These are phyloP conservation scores for Protonibea diacanthus DNA, from an alignment of 2,797 vertebrate species.

Conservation along the genomic window DNA sequence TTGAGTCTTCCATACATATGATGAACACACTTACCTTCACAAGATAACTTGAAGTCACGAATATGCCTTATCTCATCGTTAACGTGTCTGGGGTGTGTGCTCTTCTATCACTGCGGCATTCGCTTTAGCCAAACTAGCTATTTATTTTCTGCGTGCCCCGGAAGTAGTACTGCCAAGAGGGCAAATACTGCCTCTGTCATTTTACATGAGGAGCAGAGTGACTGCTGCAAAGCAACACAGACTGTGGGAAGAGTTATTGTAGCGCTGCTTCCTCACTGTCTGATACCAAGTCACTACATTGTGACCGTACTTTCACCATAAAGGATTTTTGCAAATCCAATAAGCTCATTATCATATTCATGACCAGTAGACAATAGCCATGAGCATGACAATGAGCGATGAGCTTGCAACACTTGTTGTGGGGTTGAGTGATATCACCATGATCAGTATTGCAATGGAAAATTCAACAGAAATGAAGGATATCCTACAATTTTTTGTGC, in stretches of 20 bases:
- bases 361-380: no score
- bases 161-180: conserved; percentile 3
- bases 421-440: conserved; percentile 81
- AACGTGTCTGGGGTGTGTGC: fast-evolving
- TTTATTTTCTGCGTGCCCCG: conserved; percentile 1
- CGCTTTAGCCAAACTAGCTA: background rate
- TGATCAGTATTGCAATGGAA: conserved; percentile 83
- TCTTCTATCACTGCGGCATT: no score
- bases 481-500: conserved; percentile 79
- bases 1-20: fast-evolving
- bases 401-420: conserved; percentile 77
- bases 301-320: no score
- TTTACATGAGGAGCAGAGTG: no score
- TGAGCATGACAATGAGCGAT: no score
- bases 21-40: conserved; percentile 2
- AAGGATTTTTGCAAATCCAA: no score
- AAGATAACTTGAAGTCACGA: fast-evolving
- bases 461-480: conserved; percentile 83
- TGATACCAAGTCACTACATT: no score
- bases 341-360: no score
- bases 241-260: no score
- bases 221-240: no score
- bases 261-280: no score
- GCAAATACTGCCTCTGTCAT: no score
- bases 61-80: background rate